phyloP scores from a whole-genome alignment of 2,113 vertebrate genomes.

The Phodopus roborovskii region DNA sequence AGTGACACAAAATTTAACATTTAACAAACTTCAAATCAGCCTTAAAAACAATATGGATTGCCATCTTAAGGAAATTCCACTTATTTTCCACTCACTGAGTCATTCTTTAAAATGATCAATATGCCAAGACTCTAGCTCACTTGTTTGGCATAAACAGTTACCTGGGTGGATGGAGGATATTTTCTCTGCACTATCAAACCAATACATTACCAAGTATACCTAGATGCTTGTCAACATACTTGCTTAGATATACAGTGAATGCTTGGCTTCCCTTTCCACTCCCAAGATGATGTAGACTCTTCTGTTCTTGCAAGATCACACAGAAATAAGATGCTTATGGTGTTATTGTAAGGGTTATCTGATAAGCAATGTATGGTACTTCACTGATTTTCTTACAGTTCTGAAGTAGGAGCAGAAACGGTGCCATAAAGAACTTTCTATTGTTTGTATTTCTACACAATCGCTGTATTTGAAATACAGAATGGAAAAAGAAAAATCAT shows the following conservation, averaged over 20 bases:
- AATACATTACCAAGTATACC: neutral
- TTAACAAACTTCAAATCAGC: constrained; percentile 6
- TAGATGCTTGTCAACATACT: neutral
- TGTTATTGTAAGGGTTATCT: neutral
- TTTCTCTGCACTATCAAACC: constrained; percentile 50
- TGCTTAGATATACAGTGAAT: neutral
- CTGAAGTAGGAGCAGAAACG: neutral
- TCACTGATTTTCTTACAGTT: neutral
- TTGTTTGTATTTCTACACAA: neutral
- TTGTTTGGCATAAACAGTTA: constrained; percentile 45
- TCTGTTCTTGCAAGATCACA: neutral
- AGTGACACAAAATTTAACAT: neutral
- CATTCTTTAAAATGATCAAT: constrained; percentile 61
- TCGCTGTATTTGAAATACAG: neutral
- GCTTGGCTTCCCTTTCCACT: neutral
- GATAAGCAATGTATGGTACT: neutral
- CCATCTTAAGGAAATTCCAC: constrained; percentile 12
- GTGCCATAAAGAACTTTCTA: neutral
- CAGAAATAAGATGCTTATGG: neutral
- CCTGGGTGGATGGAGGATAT: neutral
- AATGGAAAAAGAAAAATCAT: constrained; percentile 14
- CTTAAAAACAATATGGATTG: neutral
- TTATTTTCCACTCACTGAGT: constrained; percentile 15
- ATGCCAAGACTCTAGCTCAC: neutral
- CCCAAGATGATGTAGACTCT: neutral